A percentile compares a stretch with the other conserved stretches of the same genome.
Conservation (phyloP, 2,888 invertebrate species). For the Drosophila neonasuta region DNA sequence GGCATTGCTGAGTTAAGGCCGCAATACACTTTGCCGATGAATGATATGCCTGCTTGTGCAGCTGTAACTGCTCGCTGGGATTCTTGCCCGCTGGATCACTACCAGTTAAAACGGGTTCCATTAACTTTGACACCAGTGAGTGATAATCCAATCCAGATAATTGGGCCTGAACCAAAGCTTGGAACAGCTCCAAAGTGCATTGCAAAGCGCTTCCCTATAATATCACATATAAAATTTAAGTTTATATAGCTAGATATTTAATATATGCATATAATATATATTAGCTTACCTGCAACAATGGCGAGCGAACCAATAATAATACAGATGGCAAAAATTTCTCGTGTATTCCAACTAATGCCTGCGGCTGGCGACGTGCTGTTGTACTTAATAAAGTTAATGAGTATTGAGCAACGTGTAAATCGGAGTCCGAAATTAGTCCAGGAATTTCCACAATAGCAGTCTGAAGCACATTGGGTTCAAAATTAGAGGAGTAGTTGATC, state of each 20-base stretch:
- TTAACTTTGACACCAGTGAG: conserved; percentile 89
- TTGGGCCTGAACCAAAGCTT: conserved; percentile 93
- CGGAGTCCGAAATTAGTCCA: conserved; percentile 94
- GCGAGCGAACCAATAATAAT: conserved; percentile 93
- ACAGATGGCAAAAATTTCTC: conserved; percentile 92
- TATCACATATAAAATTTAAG: neutral
- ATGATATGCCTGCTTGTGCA: conserved; percentile 92
- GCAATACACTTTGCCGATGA: conserved; percentile 98
- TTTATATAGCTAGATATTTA: neutral
- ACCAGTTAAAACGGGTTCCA: conserved; percentile 85
- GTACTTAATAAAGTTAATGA: conserved; percentile 92
- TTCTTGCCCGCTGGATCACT: conserved; percentile 67
- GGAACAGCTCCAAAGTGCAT: conserved; percentile 95
- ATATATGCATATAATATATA: neutral
- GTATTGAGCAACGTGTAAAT: conserved; percentile 97
- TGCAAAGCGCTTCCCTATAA: conserved; percentile 91
- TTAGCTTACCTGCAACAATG: conserved; percentile 85
- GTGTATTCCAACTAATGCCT: conserved; percentile 88
- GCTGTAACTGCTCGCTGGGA: conserved; percentile 84
- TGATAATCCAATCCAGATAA: conserved; percentile 91
- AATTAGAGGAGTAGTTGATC: conserved; percentile 89
- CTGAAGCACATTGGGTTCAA: conserved; percentile 87
- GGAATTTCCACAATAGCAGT: conserved; percentile 93
- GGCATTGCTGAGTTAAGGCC: conserved; percentile 92
- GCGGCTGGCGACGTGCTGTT: conserved; percentile 90